Conservation (phyloP, 2,888 invertebrate genomes). For the Hirtodrosophila trivittata region DNA sequence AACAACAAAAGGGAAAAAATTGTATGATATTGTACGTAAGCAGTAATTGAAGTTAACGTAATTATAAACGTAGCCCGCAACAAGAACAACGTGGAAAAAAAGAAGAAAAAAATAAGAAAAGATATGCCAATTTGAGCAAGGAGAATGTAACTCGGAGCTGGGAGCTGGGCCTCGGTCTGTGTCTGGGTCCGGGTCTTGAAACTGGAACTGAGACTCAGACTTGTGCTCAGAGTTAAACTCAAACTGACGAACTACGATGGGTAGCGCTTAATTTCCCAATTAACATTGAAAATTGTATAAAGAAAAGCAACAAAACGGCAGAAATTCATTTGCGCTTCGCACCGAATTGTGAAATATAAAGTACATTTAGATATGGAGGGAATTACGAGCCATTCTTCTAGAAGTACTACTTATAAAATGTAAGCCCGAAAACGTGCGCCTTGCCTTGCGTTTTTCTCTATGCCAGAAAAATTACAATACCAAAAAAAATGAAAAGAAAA, state of each 20-base stretch:
- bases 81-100: constrained; percentile 21
- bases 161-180: constrained; percentile 9
- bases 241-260: not conserved
- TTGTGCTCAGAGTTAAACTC: not conserved
- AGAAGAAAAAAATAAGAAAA: constrained; percentile 9
- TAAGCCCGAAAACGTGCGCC: constrained; percentile 48
- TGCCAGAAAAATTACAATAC: constrained; percentile 14
- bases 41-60: constrained; percentile 76
- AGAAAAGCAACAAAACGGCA: constrained; percentile 14
- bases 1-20: constrained; percentile 38
- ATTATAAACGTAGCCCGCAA: constrained; percentile 61
- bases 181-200: not conserved
- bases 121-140: constrained; percentile 21
- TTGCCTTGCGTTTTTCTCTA: constrained; percentile 21
- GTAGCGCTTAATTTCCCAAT: constrained; percentile 62
- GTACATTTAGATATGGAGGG: no score
- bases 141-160: constrained; percentile 15
- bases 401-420: constrained; percentile 8
- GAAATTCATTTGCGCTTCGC: constrained; percentile 54
- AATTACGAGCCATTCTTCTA: not conserved
- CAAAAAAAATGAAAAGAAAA: constrained; percentile 17
- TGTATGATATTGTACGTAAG: constrained; percentile 70
- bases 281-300: constrained; percentile 49
- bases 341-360: constrained; percentile 15
- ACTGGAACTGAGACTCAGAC: constrained; percentile 1